A percentile compares a stretch with the other conserved stretches of the same genome.
These are phyloP conservation scores for Bagarius yarrelli DNA, from an alignment of 2,113 vertebrate species.

Conservation along the genomic window DNA sequence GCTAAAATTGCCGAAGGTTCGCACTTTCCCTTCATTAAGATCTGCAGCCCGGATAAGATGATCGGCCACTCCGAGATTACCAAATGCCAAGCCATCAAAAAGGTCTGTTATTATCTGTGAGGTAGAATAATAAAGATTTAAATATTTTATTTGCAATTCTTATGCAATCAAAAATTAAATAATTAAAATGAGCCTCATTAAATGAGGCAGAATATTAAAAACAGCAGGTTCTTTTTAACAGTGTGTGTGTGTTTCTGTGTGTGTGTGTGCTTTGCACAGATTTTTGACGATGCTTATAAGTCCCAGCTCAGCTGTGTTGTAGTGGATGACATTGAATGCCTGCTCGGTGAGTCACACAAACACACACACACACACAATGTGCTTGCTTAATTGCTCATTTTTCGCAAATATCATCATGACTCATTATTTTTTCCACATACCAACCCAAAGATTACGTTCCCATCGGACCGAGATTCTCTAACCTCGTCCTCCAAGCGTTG, in stretches of 20 bases:
- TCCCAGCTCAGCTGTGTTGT: conserved; percentile 90
- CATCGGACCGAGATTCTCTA: conserved; percentile 88
- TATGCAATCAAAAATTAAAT: too few species aligned
- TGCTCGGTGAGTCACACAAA: conserved; percentile 75
- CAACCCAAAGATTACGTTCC: conserved; percentile 82
- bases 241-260: conserved; percentile 1
- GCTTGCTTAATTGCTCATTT: neutral
- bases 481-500: conserved; percentile 85
- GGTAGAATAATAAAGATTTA: neutral
- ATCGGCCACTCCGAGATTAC: conserved; percentile 88
- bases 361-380: neutral
- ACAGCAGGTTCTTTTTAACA: neutral
- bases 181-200: too few species aligned
- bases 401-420: neutral
- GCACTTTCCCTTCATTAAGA: conserved; percentile 90
- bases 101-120: conserved; percentile 64
- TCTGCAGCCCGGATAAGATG: conserved; percentile 92
- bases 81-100: conserved; percentile 91
- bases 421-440: neutral
- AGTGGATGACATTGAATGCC: conserved; percentile 86
- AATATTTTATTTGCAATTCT: neutral
- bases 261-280: conserved; percentile 60
- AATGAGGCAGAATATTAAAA: neutral
- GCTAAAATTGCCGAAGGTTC: conserved; percentile 87
- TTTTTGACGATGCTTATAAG: conserved; percentile 90